These are phyloP conservation scores for Morinoia aosen DNA, from an alignment of 2,888 invertebrate genomes.

Conservation along the genomic window DNA sequence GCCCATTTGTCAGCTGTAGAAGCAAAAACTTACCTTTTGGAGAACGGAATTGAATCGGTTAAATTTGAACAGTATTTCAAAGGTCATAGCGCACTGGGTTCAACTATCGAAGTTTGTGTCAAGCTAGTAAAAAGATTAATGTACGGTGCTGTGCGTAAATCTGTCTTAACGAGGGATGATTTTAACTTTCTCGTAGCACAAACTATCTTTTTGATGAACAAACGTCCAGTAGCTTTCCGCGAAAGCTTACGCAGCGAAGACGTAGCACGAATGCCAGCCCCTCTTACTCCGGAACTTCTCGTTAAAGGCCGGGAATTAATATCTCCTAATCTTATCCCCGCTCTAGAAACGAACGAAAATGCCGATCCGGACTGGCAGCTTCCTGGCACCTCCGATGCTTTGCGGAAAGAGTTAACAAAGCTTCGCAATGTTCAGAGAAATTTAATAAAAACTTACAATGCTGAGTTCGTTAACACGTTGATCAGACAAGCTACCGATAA, in stretches of 20 bases:
- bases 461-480: background rate
- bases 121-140: slow-evolving; percentile 34
- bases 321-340: no score
- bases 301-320: no score
- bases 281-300: no score
- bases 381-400: background rate
- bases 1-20: no score
- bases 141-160: background rate
- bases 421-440: background rate
- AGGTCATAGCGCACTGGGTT: slow-evolving; percentile 20
- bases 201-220: no score
- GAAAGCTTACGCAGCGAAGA: background rate
- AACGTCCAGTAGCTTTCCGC: background rate
- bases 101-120: background rate
- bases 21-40: no score
- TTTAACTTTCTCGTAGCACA: no score
- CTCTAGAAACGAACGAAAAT: background rate
- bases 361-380: background rate
- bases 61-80: background rate
- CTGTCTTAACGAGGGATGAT: background rate
- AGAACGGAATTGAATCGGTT: background rate
- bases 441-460: background rate
- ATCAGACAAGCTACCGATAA: background rate
- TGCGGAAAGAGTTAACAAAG: background rate
- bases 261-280: no score